Evolutionary conservation across 2,113 vertebrate species (phyloP), one percentile per base, ranked within the genome.

Genomic region (Neodon shergylaensis): DNA sequence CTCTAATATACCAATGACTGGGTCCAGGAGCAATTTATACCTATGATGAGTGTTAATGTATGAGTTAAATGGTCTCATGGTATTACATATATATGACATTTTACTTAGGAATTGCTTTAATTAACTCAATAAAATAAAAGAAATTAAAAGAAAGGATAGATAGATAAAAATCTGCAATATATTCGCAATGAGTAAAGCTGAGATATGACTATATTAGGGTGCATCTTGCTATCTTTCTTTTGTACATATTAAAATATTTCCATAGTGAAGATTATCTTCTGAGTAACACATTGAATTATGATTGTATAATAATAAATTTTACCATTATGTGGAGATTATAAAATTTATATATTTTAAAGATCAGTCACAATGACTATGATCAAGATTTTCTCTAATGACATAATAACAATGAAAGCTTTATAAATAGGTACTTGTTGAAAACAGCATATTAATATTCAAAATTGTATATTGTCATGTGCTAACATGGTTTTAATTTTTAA

Each of bases 311-410:
- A 87, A 39, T 6, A 96, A 92, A 94, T 84, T 33, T 70, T 63
- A 49, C 1, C 7, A 87, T 87, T 74, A 90, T 63, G 12, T 65
- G 77, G 31, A 91, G 47, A 83, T 92, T 86, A 63, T 70, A 74
- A 90, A 95, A 83, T 83, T 21, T 66, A 63, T 66, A 86, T 3
- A 89, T 84, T 93, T 83, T 78, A 83, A 93, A 63, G 5, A 83
- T 73, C 39, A 52, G 94, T 68, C 33, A 77, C 79, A 19, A 92
- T 87, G 9, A 88, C 17, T 14, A 72, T 85, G 49, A 81, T 89
- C 1, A 91, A 96, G 7, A 93, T 9, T 87, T 61, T 77, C 44
- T 91, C 76, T 88, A 88, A 92, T 42, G 0, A 44, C 9, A 85
- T 92, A 83, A 87, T 74, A 84, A 1, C 31, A 88, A 49, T 72